Percentiles rank a stretch among this genome's conserved stretches.
phyloP scores from a whole-genome alignment of 2,113 vertebrate genomes.

The Mionectes macconnelli region DNA sequence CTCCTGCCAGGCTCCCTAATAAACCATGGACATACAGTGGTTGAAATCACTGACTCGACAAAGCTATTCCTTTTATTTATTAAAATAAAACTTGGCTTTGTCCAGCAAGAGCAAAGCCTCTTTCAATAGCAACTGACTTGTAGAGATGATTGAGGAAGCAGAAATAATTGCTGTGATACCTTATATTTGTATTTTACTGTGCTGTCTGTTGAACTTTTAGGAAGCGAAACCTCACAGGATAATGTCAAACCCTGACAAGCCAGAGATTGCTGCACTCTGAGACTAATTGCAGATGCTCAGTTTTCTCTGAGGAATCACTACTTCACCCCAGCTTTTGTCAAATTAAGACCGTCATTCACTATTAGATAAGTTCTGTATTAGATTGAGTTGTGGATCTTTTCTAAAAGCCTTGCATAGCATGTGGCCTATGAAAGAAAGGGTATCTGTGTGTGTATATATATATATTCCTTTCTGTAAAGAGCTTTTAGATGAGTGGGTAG shows the following conservation, averaged over 20 bases:
- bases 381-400: not conserved
- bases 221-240: not conserved
- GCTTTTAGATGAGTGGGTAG: not conserved
- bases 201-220: not conserved
- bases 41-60: not conserved
- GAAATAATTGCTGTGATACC: not conserved
- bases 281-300: not conserved
- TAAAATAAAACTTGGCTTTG: not conserved
- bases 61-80: not conserved
- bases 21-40: not conserved
- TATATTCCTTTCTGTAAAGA: not conserved
- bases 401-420: not conserved
- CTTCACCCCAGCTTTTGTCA: not conserved
- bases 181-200: not conserved
- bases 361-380: not conserved
- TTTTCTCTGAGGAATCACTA: not conserved
- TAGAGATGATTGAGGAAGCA: not conserved
- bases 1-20: not conserved
- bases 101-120: not conserved
- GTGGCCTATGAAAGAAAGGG: not conserved
- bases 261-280: not conserved
- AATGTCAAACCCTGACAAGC: not conserved
- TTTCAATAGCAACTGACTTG: not conserved
- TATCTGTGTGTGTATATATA: not conserved
- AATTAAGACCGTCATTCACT: not conserved